Evolutionary conservation across 1,140 invertebrate species (phyloP).

Genomic region (Calliopsis andreniformis): DNA sequence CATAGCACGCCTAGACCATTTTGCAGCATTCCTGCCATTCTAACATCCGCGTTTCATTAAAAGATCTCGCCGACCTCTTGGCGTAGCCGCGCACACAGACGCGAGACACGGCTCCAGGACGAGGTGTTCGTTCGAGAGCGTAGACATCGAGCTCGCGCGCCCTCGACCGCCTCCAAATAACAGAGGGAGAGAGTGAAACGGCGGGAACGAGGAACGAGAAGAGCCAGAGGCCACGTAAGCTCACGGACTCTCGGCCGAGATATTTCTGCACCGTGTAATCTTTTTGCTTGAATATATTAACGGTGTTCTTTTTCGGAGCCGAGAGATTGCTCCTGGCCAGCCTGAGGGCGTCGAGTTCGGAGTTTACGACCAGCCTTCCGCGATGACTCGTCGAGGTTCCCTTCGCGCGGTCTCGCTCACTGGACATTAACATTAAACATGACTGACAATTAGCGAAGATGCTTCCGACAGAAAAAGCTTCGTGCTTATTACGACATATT

Average conservation of each 20-base stretch:
- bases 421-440: too few species aligned
- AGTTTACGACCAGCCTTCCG: not conserved
- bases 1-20: slow-evolving; percentile 71
- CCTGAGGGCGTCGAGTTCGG: not conserved
- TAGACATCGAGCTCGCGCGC: not conserved
- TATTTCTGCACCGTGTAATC: slow-evolving; percentile 39
- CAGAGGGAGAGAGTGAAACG: not conserved
- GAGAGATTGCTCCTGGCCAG: not conserved
- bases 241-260: slow-evolving; percentile 10
- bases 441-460: not conserved
- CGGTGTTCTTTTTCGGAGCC: not conserved
- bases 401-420: not conserved
- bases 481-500: too few species aligned
- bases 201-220: not conserved
- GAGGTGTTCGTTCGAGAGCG: slow-evolving; percentile 13
- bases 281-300: slow-evolving; percentile 45
- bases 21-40: slow-evolving; percentile 75
- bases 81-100: slow-evolving; percentile 8
- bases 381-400: not conserved
- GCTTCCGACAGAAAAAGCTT: too few species aligned
- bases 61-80: slow-evolving; percentile 62
- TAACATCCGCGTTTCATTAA: slow-evolving; percentile 77
- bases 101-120: not conserved
- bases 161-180: slow-evolving; percentile 22
- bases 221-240: slow-evolving; percentile 16